These are phyloP conservation scores for Lissonota sp. DNA, from an alignment of 2,888 invertebrate species.

Conservation along the genomic window DNA sequence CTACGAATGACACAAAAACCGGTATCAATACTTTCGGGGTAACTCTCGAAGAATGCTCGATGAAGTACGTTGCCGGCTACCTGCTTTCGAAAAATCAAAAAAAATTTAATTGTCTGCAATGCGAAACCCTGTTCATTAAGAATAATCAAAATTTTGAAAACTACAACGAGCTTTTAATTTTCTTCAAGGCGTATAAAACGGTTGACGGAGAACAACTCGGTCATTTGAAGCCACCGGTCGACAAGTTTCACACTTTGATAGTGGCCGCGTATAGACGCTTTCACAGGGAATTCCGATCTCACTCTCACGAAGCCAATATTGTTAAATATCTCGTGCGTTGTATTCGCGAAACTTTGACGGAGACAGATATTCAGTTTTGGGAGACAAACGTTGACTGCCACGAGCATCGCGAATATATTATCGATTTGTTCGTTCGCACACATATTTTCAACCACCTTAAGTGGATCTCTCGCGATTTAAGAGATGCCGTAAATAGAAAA, in stretches of 20 bases:
- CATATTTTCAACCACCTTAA: constrained; percentile 32
- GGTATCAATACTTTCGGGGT: neutral
- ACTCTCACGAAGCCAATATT: neutral
- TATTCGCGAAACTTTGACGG: constrained; percentile 12
- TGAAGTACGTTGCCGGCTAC: constrained; percentile 39
- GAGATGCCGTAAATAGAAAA: constrained; percentile 16
- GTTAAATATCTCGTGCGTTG: constrained; percentile 14
- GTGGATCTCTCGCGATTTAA: constrained; percentile 35
- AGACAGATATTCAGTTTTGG: constrained; percentile 21
- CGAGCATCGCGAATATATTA: constrained; percentile 28
- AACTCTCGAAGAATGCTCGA: constrained; percentile 26
- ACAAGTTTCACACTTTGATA: constrained; percentile 46
- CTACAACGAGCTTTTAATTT: constrained; percentile 34
- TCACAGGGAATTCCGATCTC: constrained; percentile 18
- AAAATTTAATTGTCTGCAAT: constrained; percentile 16
- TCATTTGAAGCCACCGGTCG: constrained; percentile 39
- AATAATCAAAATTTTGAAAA: constrained; percentile 36
- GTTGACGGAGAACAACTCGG: constrained; percentile 33
- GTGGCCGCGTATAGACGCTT: constrained; percentile 33
- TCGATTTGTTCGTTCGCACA: constrained; percentile 29
- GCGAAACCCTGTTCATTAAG: constrained; percentile 29
- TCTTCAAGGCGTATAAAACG: constrained; percentile 45
- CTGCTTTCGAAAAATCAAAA: constrained; percentile 11
- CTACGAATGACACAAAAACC: no score
- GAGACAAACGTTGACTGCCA: constrained; percentile 9